These are phyloP conservation scores for Drosophila erecta DNA, from an alignment of 1,140 invertebrate genomes.

Conservation along the genomic window DNA sequence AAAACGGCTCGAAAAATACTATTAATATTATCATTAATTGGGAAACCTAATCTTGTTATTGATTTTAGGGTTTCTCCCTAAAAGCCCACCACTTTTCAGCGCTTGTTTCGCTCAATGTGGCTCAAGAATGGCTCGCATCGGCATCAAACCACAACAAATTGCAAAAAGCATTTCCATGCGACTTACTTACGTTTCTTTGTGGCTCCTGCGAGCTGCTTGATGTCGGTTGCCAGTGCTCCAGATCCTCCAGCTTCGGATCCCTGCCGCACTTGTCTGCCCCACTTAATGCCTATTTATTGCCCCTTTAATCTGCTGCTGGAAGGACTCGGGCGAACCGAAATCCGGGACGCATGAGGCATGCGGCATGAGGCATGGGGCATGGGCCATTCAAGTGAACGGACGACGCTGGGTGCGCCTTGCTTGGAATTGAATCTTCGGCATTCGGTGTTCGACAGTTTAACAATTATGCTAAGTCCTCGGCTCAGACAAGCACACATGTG, in stretches of 20 bases:
- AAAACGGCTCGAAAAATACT: no score
- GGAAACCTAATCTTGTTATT: no score
- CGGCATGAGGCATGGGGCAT: neutral
- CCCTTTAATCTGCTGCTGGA: conserved; percentile 60
- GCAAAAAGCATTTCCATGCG: conserved; percentile 75
- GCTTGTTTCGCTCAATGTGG: neutral
- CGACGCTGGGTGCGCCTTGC: conserved; percentile 26
- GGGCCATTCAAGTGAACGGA: conserved; percentile 50
- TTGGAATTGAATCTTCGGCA: conserved; percentile 29
- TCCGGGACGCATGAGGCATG: neutral
- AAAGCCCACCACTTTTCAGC: neutral
- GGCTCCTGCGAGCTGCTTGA: conserved; percentile 42
- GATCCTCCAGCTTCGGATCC: conserved; percentile 10
- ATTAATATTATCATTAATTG: no score
- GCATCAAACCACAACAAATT: conserved; percentile 71
- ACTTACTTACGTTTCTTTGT: conserved; percentile 77
- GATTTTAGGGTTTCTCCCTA: neutral
- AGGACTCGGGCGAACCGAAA: neutral
- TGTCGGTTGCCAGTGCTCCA: conserved; percentile 16
- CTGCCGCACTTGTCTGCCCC: conserved; percentile 54
- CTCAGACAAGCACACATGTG: conserved; percentile 9
- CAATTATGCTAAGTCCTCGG: conserved; percentile 16
- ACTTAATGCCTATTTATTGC: conserved; percentile 82
- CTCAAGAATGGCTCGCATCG: conserved; percentile 17
- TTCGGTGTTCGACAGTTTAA: conserved; percentile 42